Evolutionary conservation across 2,113 vertebrate species (phyloP).

Genomic region (Emberiza fucata): DNA sequence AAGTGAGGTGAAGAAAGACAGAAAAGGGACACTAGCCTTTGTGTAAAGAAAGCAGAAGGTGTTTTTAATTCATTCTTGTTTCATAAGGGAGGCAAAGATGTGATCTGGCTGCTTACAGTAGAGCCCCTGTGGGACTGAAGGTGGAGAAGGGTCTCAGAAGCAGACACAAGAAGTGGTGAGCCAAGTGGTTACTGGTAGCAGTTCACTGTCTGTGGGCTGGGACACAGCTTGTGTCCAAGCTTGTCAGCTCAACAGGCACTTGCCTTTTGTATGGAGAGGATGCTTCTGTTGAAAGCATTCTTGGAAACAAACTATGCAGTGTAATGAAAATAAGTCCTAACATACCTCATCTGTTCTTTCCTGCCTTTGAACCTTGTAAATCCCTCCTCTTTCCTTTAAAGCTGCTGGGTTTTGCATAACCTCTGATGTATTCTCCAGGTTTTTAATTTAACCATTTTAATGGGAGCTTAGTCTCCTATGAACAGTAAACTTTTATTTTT

Average conservation of each 20-base stretch:
- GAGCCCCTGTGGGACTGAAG: neutral
- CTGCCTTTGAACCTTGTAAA: conserved; percentile 39
- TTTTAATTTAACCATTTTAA: conserved; percentile 11
- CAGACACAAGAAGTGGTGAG: neutral
- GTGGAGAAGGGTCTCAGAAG: neutral
- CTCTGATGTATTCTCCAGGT: conserved; percentile 35
- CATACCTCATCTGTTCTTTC: conserved; percentile 9
- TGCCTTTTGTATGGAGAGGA: neutral
- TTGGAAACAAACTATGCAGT: conserved; percentile 16
- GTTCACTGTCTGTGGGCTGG: neutral
- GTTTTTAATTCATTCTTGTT: neutral
- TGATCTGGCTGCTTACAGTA: neutral
- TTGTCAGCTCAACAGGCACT: neutral
- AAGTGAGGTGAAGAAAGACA: neutral
- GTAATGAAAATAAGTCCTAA: conserved; percentile 22
- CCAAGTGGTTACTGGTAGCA: neutral
- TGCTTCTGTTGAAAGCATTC: conserved; percentile 36
- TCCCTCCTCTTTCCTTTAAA: conserved; percentile 47
- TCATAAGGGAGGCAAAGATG: rapidly evolving
- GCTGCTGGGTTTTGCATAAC: neutral
- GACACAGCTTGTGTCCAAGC: neutral
- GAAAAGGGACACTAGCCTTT: neutral
- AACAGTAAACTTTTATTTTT: conserved; percentile 9
- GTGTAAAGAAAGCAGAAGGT: neutral
- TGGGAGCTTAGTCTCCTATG: neutral